These are phyloP conservation scores for Tachysurus fulvidraco DNA, from an alignment of 2,113 vertebrate genomes.

Conservation along the genomic window DNA sequence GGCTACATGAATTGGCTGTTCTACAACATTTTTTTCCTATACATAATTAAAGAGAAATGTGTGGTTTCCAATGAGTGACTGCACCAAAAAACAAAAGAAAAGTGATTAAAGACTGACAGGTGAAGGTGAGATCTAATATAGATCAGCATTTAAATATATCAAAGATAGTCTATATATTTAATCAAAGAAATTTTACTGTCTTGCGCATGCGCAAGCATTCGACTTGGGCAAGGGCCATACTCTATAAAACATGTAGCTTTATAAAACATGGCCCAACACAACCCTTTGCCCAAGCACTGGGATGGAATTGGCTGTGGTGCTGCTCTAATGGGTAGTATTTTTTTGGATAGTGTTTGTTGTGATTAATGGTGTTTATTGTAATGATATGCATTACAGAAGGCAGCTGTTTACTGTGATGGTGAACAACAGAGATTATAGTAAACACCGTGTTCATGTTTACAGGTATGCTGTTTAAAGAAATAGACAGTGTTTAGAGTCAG, in stretches of 20 bases:
- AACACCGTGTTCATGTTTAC: neutral
- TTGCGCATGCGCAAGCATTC: neutral
- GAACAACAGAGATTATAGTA: no score
- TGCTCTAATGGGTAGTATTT: neutral
- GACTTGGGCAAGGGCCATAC: neutral
- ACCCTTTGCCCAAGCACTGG: neutral
- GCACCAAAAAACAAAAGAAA: slow-evolving; percentile 58
- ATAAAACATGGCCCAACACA: slow-evolving; percentile 17
- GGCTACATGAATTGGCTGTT: slow-evolving; percentile 76
- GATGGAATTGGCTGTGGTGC: neutral
- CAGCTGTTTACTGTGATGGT: neutral
- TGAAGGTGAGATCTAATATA: slow-evolving; percentile 15
- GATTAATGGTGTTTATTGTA: neutral
- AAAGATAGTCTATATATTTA: slow-evolving; percentile 5
- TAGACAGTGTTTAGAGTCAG: neutral
- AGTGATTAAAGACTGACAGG: slow-evolving; percentile 8
- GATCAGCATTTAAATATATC: slow-evolving; percentile 14
- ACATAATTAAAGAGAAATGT: slow-evolving; percentile 79
- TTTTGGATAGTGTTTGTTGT: neutral
- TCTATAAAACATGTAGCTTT: slow-evolving; percentile 8
- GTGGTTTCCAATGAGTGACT: slow-evolving; percentile 60
- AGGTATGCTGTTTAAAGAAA: neutral
- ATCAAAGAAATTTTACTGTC: neutral
- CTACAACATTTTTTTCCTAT: slow-evolving; percentile 69
- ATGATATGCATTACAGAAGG: neutral